Conservation (phyloP, 2,113 vertebrate species). For the Piaya cayana region DNA sequence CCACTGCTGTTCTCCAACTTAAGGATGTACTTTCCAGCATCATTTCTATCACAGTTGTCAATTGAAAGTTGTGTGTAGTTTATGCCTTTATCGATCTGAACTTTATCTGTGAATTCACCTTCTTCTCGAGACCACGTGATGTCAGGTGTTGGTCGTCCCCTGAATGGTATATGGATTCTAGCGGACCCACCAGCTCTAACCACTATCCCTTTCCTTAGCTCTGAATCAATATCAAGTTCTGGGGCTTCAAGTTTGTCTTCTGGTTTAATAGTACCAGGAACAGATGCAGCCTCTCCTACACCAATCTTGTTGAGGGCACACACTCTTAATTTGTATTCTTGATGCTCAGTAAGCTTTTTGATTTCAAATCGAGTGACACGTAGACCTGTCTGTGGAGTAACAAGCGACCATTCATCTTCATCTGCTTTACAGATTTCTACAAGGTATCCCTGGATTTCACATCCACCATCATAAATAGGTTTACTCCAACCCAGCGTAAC, state of each 20-base stretch:
- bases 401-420: constrained; percentile 94
- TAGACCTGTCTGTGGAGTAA: constrained; percentile 89
- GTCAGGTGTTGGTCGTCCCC: constrained; percentile 91
- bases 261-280: constrained; percentile 89
- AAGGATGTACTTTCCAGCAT: constrained; percentile 94
- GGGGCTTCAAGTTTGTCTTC: constrained; percentile 94
- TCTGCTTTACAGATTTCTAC: constrained; percentile 95
- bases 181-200: constrained; percentile 92
- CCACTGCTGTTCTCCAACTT: constrained; percentile 92
- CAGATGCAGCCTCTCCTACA: constrained; percentile 87
- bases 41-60: constrained; percentile 94
- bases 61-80: constrained; percentile 91
- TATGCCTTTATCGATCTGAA: constrained; percentile 87
- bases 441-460: constrained; percentile 92
- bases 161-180: constrained; percentile 92
- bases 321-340: constrained; percentile 92
- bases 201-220: constrained; percentile 92
- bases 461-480: constrained; percentile 97
- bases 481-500: constrained; percentile 88
- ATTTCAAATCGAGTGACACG: constrained; percentile 88
- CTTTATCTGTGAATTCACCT: constrained; percentile 88
- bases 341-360: constrained; percentile 90
- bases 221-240: constrained; percentile 93
- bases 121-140: constrained; percentile 93
- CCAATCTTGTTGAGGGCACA: constrained; percentile 95